phyloP scores from a whole-genome alignment of 2,113 vertebrate genomes.

The Puma concolor region DNA sequence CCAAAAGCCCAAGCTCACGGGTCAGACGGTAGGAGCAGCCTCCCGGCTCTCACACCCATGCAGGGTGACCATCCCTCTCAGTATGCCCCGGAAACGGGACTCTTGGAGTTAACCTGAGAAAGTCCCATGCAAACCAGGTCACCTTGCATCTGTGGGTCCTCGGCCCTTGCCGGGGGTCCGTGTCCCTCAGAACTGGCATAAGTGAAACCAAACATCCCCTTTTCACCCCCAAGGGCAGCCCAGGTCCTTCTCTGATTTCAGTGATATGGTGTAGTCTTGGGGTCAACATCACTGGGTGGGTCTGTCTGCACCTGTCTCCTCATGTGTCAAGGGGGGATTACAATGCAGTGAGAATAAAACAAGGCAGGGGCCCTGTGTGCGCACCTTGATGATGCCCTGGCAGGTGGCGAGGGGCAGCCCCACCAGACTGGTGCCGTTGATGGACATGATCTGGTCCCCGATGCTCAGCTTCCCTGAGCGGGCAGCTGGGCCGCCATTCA shows the following conservation, averaged over 20 bases:
- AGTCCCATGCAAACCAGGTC: background rate
- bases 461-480: constrained; percentile 99
- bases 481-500: constrained; percentile 97
- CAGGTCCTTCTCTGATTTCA: background rate
- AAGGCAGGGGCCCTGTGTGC: rapidly evolving
- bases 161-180: rapidly evolving
- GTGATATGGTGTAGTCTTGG: background rate
- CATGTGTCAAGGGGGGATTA: too few species aligned
- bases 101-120: background rate
- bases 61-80: too few species aligned
- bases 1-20: rapidly evolving
- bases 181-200: background rate
- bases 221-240: background rate
- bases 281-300: background rate
- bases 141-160: too few species aligned
- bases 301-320: background rate
- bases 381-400: constrained; percentile 99
- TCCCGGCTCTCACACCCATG: too few species aligned
- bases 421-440: constrained; percentile 98
- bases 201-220: background rate
- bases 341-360: background rate
- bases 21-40: background rate
- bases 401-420: constrained; percentile 98
- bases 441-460: constrained; percentile 99
- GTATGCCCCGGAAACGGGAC: too few species aligned